These are phyloP conservation scores for Notothenia rossii DNA, from an alignment of 2,113 vertebrate species.

Conservation along the genomic window DNA sequence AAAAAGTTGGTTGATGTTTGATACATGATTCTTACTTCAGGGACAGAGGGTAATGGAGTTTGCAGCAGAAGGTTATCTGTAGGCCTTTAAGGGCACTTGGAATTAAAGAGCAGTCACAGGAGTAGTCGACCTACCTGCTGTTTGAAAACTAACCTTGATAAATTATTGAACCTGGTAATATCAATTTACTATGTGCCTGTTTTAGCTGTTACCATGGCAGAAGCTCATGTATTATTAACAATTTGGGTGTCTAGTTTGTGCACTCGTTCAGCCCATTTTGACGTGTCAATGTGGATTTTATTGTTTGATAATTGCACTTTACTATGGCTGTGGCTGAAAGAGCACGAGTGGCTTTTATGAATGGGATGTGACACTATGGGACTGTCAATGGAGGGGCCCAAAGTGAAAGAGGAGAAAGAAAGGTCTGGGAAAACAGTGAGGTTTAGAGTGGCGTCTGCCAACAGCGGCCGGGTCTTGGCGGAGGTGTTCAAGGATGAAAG, in stretches of 20 bases:
- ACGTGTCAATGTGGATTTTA: constrained; percentile 63
- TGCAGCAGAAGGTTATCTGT: constrained; percentile 30
- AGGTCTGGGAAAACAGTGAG: constrained; percentile 87
- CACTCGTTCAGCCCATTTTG: constrained; percentile 68
- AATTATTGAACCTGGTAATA: constrained; percentile 88
- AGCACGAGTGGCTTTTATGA: constrained; percentile 39
- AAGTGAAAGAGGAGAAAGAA: constrained; percentile 76
- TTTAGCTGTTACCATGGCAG: constrained; percentile 94
- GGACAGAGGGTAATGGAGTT: neutral
- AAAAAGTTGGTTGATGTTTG: neutral
- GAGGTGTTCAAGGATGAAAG: constrained; percentile 93
- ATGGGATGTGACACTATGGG: constrained; percentile 81
- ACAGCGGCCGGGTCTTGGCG: constrained; percentile 92
- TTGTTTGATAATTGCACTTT: constrained; percentile 53
- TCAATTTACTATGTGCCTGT: constrained; percentile 89
- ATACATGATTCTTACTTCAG: neutral
- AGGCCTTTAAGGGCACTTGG: neutral
- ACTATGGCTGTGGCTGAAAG: constrained; percentile 40
- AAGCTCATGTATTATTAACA: constrained; percentile 89
- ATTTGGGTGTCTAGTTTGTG: constrained; percentile 74
- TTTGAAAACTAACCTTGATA: constrained; percentile 69
- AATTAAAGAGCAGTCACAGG: constrained; percentile 28
- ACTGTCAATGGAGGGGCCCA: constrained; percentile 80
- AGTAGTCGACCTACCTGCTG: constrained; percentile 15
- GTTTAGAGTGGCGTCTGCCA: constrained; percentile 93